Percentiles rank a stretch among this genome's conserved stretches.
These are phyloP conservation scores for Hybognathus amarus DNA, from an alignment of 2,797 vertebrate species.

Conservation along the genomic window DNA sequence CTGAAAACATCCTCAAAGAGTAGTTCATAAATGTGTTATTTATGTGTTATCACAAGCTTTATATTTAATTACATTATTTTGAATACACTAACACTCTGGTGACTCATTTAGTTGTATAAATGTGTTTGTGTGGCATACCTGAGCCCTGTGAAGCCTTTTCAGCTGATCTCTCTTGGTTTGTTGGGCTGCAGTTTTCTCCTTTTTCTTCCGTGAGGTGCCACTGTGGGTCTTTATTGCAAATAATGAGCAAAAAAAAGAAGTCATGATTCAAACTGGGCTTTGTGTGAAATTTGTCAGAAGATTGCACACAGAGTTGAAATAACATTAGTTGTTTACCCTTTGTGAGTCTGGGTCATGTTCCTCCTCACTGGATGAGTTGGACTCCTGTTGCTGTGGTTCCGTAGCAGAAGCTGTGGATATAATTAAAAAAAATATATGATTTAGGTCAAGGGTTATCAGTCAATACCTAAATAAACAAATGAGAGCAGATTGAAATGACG, in stretches of 20 bases:
- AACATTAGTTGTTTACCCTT: conserved; percentile 66
- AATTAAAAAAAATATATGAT: background rate
- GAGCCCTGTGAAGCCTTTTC: conserved; percentile 92
- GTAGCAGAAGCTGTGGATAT: conserved; percentile 67
- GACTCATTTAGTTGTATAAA: background rate
- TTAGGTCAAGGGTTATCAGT: background rate
- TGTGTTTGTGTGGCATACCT: conserved; percentile 75
- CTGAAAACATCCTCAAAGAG: background rate
- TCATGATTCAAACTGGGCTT: background rate
- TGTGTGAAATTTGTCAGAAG: background rate
- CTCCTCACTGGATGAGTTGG: conserved; percentile 80
- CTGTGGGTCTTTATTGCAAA: conserved; percentile 65
- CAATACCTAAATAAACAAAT: background rate
- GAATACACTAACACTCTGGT: background rate
- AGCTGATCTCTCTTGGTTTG: conserved; percentile 87
- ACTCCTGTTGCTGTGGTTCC: conserved; percentile 56
- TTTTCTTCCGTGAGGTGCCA: conserved; percentile 71
- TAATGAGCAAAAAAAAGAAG: background rate
- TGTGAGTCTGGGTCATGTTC: conserved; percentile 65
- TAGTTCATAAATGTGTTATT: background rate
- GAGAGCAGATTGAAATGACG: background rate
- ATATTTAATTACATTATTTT: background rate
- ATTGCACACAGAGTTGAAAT: background rate
- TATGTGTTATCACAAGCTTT: background rate
- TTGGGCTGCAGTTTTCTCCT: conserved; percentile 81